Conservation (phyloP, 2,797 vertebrate genomes). For the Thamnophis elegans region DNA sequence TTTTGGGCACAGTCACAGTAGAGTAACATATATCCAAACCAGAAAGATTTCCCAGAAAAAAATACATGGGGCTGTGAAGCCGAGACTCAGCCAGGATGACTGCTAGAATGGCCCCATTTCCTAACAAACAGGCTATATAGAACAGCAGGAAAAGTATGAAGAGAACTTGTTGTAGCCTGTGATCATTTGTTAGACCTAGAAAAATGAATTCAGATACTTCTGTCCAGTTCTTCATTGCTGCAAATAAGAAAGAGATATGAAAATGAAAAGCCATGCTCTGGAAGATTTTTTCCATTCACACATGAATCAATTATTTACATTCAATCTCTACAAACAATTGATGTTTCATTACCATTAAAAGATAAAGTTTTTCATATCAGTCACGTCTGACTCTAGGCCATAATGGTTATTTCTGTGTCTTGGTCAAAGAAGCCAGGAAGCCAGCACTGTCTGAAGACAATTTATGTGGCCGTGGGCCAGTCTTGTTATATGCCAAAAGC, state of each 20-base stretch:
- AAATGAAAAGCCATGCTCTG: neutral
- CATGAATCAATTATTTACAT: neutral
- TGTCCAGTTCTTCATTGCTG: constrained; percentile 33
- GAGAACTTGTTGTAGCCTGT: constrained; percentile 25
- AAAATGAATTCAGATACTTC: constrained; percentile 44
- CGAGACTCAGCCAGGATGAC: neutral
- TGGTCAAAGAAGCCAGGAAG: too few relatives aligned
- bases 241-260: neutral
- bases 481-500: too few relatives aligned
- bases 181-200: constrained; percentile 39
- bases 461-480: too few relatives aligned
- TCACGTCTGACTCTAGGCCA: too few relatives aligned
- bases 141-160: constrained; percentile 36
- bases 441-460: neutral
- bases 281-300: neutral
- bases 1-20: constrained; percentile 51
- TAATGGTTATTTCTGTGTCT: too few relatives aligned
- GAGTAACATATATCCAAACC: constrained; percentile 43
- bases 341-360: neutral
- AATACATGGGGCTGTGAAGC: too few relatives aligned
- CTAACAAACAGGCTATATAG: neutral
- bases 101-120: constrained; percentile 31
- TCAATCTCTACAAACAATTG: neutral
- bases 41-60: too few relatives aligned
- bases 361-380: neutral